Conservation (phyloP, 2,888 invertebrate species). For the Suillia variegata region DNA sequence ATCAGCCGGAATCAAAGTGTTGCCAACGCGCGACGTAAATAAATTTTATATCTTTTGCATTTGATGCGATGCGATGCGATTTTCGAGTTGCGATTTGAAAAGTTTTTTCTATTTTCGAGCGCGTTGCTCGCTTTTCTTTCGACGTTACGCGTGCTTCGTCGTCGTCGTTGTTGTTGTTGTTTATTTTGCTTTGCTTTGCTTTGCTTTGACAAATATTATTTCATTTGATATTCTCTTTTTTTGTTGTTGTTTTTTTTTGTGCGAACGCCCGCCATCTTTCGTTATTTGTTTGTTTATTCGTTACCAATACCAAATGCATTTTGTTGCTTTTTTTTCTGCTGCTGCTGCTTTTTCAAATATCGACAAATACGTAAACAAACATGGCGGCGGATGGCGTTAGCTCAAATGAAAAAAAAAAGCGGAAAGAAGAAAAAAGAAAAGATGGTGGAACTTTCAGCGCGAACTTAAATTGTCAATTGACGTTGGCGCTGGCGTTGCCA, state of each 20-base stretch:
- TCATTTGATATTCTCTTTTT: constrained; percentile 24
- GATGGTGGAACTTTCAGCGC: neutral
- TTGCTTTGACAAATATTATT: constrained; percentile 32
- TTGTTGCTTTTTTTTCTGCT: too few relatives aligned
- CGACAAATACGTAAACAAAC: neutral
- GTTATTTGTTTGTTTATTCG: neutral
- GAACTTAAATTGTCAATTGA: neutral
- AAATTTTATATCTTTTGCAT: constrained; percentile 9
- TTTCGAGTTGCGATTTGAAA: constrained; percentile 9
- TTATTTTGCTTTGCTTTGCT: constrained; percentile 19
- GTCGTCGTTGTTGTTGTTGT: neutral
- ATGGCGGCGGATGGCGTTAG: neutral
- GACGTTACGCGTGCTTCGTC: neutral
- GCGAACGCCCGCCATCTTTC: too few relatives aligned
- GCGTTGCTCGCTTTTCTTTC: neutral
- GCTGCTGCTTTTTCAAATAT: too few relatives aligned
- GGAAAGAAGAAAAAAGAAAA: too few relatives aligned
- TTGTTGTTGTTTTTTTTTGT: neutral
- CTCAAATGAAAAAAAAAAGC: too few relatives aligned
- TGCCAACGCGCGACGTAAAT: neutral
- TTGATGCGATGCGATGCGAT: too few relatives aligned
- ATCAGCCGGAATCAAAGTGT: constrained; percentile 3
- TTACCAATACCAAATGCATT: constrained; percentile 1
- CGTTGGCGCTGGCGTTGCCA: too few relatives aligned
- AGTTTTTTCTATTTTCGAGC: neutral